Evolutionary conservation across 1,140 invertebrate genomes (phyloP).

Genomic region (Drosophila pectinifera): DNA sequence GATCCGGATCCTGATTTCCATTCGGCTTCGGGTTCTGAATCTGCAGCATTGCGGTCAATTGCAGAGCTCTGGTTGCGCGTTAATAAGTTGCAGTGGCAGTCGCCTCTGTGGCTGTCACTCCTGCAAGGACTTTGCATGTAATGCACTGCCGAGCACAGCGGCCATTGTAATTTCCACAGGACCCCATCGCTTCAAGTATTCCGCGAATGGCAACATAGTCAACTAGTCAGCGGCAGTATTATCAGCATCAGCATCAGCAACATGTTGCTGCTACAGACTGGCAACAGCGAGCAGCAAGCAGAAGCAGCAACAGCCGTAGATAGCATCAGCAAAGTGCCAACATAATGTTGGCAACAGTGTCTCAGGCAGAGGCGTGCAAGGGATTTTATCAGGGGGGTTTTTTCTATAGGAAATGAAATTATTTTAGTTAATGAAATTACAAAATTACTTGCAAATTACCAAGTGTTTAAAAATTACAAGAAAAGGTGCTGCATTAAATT

Average conservation of each 20-base stretch:
- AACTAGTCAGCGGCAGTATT: constrained; percentile 67
- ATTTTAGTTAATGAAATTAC: not conserved
- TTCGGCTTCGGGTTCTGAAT: constrained; percentile 12
- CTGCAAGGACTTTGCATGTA: constrained; percentile 68
- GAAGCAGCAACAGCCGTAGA: constrained; percentile 40
- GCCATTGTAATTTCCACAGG: constrained; percentile 68
- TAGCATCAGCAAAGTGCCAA: constrained; percentile 62
- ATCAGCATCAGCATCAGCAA: constrained; percentile 79
- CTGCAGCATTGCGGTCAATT: constrained; percentile 66
- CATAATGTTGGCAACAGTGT: constrained; percentile 66
- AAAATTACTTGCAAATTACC: too few species aligned
- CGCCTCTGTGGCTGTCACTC: constrained; percentile 30
- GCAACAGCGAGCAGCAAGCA: constrained; percentile 37
- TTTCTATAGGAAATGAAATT: not conserved
- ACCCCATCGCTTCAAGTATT: constrained; percentile 12
- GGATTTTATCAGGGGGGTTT: not conserved
- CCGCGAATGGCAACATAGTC: constrained; percentile 68
- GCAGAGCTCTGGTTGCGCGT: constrained; percentile 73
- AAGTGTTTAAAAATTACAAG: too few species aligned
- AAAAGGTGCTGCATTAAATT: too few species aligned
- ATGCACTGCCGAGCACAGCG: constrained; percentile 49
- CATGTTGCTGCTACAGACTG: constrained; percentile 71
- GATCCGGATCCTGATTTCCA: constrained; percentile 14
- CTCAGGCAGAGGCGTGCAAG: constrained; percentile 2
- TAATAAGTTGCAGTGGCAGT: constrained; percentile 64